phyloP scores from a whole-genome alignment of 2,888 invertebrate species.

The Acronicta alni region DNA sequence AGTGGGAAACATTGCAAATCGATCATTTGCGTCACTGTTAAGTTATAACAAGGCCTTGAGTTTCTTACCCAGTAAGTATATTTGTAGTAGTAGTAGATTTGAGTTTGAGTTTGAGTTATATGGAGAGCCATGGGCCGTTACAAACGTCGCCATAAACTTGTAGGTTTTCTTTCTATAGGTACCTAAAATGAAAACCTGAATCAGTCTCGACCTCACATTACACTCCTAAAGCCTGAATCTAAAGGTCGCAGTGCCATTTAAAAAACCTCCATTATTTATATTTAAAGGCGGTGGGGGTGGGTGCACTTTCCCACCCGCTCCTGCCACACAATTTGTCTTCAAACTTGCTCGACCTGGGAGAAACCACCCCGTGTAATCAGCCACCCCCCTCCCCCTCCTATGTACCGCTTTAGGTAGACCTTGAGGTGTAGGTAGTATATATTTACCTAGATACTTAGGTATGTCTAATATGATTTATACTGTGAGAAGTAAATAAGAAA shows the following conservation, averaged over 20 bases:
- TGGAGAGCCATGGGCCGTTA: too few species aligned
- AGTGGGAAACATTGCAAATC: too few species aligned
- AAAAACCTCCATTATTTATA: slow-evolving; percentile 69
- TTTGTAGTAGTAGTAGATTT: too few species aligned
- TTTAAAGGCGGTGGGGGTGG: slow-evolving; percentile 72
- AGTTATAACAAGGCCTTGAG: too few species aligned
- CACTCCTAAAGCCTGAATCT: slow-evolving; percentile 7
- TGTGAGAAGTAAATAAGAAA: neutral
- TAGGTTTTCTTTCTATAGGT: too few species aligned
- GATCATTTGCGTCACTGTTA: too few species aligned
- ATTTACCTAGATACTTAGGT: slow-evolving; percentile 37
- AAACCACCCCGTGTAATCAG: slow-evolving; percentile 65
- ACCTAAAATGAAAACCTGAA: neutral
- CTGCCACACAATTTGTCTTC: slow-evolving; percentile 79
- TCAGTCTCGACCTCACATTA: slow-evolving; percentile 9
- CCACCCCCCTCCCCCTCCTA: slow-evolving; percentile 59
- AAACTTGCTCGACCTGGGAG: slow-evolving; percentile 77
- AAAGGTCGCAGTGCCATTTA: slow-evolving; percentile 53
- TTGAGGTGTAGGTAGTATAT: slow-evolving; percentile 50
- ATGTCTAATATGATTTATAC: slow-evolving; percentile 20
- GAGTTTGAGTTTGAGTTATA: too few species aligned
- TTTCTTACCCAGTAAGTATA: too few species aligned
- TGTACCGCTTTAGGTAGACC: slow-evolving; percentile 78
- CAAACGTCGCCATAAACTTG: too few species aligned
- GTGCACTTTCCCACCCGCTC: slow-evolving; percentile 74